Base-by-base conservation (phyloP, 2,797 vertebrate species). In the Meriones psammophilus region DNA sequence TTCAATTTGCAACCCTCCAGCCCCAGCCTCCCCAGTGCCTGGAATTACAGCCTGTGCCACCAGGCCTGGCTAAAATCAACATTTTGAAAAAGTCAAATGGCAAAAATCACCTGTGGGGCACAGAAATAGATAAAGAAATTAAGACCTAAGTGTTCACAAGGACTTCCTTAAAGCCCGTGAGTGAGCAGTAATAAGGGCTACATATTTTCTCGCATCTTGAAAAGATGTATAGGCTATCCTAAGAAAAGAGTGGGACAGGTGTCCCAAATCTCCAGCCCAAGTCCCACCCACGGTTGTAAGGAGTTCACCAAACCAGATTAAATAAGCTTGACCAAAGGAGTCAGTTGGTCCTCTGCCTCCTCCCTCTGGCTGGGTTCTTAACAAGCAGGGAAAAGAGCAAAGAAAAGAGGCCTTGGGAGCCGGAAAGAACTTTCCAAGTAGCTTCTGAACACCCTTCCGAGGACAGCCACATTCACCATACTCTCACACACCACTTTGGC, bases 41-140 rank as follows among this genome's bases (percentile, higher is more conserved):
- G 39, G 28, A 62, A 46, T 56, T 36, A 88, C 14, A 39, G 50
- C 22, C 15, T 58, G 36, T 60, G 69, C 36, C 69, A 88, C n/a
- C 28, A 77, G 58, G 58, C 39, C 87, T 46, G 33, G 39, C 56
- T 64, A 5, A 96, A 95, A 78, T 28, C 24, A 74, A 56, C 46
- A 88, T 92, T 96, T 81, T 12, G 46, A 50, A 50, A 86, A 94
- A 36, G n/a, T 7, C 68, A 68, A 97, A 88, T n/a, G 71, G 89
- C 20, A 74, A 92, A 42, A 94, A 60, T 88, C n/a, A 90, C 85
- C 8, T n/a, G 39, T 8, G 12, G 15, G 9, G 33, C 2, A 36
- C 1, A 62, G 79, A 78, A 74, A 50, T 73, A 68, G 76, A 46
- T 54, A 69, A 87, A 28, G 81, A 64, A 73, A 79, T 87, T 78